Evolutionary conservation across 2,113 vertebrate species (phyloP).

Genomic region (Gracilinanus agilis): DNA sequence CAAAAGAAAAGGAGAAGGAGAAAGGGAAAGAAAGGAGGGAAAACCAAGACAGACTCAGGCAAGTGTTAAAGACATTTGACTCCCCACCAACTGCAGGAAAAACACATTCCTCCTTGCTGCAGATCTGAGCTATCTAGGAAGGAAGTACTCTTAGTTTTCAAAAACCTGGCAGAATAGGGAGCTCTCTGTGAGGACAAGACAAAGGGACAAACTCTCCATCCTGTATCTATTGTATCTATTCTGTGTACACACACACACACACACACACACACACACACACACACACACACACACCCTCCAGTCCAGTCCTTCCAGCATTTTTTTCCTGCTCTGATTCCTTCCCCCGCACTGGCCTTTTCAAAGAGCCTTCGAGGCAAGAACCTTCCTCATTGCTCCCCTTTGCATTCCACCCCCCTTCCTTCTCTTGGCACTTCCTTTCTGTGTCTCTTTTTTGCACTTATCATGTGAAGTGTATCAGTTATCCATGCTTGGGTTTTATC

Average conservation of each 20-base stretch:
- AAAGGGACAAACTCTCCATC: background rate
- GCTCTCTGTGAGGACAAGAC: background rate
- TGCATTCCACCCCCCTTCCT: background rate
- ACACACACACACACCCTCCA: background rate
- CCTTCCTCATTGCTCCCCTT: fast-evolving
- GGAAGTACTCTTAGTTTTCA: background rate
- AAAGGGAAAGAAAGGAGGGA: background rate
- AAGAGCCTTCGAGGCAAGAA: background rate
- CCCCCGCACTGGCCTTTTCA: fast-evolving
- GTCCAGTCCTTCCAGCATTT: background rate
- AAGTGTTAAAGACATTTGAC: background rate
- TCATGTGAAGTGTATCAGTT: background rate
- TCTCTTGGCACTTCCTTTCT: background rate
- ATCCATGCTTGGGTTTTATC: background rate
- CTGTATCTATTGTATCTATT: background rate
- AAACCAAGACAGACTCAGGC: background rate
- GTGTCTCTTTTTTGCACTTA: background rate
- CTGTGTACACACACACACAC: too few relatives aligned
- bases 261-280: too few relatives aligned
- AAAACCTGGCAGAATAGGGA: background rate
- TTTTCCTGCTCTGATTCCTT: background rate
- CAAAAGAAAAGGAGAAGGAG: background rate
- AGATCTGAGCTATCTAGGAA: background rate
- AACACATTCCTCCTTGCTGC: background rate
- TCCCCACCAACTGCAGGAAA: background rate